These are phyloP conservation scores for Gnathonemus longibarbis DNA, from an alignment of 2,113 vertebrate genomes.

Conservation along the genomic window DNA sequence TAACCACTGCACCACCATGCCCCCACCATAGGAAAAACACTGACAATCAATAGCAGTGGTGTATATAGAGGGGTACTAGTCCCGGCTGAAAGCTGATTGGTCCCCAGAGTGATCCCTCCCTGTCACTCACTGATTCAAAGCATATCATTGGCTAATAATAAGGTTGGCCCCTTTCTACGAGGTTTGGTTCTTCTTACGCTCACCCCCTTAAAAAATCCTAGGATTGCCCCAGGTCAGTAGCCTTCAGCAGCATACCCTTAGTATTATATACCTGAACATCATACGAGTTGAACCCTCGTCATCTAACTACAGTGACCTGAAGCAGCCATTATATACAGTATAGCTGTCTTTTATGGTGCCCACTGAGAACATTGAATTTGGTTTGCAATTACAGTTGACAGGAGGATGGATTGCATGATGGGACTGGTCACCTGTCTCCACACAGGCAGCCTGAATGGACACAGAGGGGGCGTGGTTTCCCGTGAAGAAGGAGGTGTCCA, in stretches of 20 bases:
- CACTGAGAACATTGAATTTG: neutral
- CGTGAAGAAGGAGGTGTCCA: conserved; percentile 66
- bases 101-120: neutral
- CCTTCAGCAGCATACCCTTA: neutral
- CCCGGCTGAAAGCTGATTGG: neutral
- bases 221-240: neutral
- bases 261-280: neutral
- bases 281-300: neutral
- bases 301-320: neutral
- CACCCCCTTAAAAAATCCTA: neutral
- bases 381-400: neutral
- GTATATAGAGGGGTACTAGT: neutral
- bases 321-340: neutral
- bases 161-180: neutral
- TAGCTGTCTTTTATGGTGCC: neutral
- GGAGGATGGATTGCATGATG: neutral
- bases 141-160: neutral
- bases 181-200: neutral
- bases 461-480: conserved; percentile 55
- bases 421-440: conserved; percentile 37
- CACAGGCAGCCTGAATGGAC: conserved; percentile 59
- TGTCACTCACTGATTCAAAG: neutral
- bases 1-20: no score
- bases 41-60: neutral
- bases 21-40: neutral